Evolutionary conservation across 2,113 vertebrate species (phyloP), one percentile per base, ranked within the genome.

Genomic region (Hyla sarda): DNA sequence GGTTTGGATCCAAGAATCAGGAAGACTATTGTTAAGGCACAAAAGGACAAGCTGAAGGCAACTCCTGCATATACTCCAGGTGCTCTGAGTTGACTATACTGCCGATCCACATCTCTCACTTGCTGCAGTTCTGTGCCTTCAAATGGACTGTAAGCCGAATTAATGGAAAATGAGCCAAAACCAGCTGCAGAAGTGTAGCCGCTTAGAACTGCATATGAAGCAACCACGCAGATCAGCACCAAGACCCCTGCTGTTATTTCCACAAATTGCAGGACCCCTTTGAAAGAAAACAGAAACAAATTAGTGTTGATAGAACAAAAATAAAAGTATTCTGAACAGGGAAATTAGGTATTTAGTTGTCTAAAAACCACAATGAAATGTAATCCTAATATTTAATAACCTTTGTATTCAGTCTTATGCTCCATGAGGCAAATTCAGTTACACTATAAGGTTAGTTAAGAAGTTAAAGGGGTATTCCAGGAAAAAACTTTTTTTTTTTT

Each of bases 61-160:
- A 97, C 90, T 0, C 96, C 96, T 0, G 95, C 95, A 0, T 98
- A 98, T 28, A 96, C 87, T 0, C 94, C 93, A 0, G 97, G 97
- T 4, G 96, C 94, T 91, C 97, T 94, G 95, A 97, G 92, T 92
- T 97, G 96, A 75, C 92, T 95, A 89, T 93, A 96, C 90, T 97
- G 93, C 94, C 95, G 94, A 92, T 98, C 97, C 74, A 96, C 92
- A 0, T 97, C 92, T 9, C 95, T 92, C 1, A 93, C 93, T 90
- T 96, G 84, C 92, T 80, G 92, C 65, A 97, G 91, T 91, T 97
- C 96, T 0, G 93, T 93, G 83, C 97, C 97, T 90, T 97, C 91
- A n/a, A 98, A 94, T 69, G 95, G 95, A 62, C 92, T 93, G 37
- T 96, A 93, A 23, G 89, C 87, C 0, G 82, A 92, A 84, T 95